Evolutionary conservation across 1,140 invertebrate species (phyloP).

Genomic region (Bombus pascuorum): DNA sequence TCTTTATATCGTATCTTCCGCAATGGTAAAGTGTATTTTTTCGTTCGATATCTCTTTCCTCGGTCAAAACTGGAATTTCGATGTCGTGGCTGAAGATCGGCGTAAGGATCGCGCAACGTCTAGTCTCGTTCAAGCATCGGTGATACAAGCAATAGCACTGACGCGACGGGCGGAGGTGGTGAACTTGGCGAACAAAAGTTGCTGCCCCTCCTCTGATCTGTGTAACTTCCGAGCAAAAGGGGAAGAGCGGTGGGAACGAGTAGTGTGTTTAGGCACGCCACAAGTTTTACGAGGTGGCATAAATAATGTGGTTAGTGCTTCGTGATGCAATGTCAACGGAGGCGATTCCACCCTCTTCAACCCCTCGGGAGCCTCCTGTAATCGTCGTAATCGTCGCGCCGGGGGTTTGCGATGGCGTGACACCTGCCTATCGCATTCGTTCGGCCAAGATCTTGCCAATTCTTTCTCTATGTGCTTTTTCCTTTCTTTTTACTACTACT

Average conservation of each 20-base stretch:
- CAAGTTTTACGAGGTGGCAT: constrained; percentile 81
- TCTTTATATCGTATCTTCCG: no score
- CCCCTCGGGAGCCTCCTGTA: constrained; percentile 45
- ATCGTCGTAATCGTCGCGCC: constrained; percentile 67
- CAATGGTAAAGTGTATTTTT: no score
- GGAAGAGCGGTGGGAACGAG: constrained; percentile 26
- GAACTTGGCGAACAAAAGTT: constrained; percentile 23
- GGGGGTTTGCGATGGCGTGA: constrained; percentile 65
- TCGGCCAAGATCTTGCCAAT: constrained; percentile 25
- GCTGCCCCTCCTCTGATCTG: neutral
- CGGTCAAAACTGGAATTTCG: neutral
- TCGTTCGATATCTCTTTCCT: no score
- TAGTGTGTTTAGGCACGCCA: constrained; percentile 76
- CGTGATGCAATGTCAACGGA: constrained; percentile 79
- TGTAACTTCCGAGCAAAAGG: neutral
- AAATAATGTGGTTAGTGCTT: constrained; percentile 80
- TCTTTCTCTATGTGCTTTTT: neutral
- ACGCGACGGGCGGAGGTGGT: neutral
- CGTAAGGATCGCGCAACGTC: constrained; percentile 39
- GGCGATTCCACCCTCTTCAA: constrained; percentile 59
- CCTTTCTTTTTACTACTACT: no score
- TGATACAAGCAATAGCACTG: neutral
- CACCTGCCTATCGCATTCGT: constrained; percentile 63
- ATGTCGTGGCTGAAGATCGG: neutral
- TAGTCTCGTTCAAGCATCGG: constrained; percentile 6